These are phyloP conservation scores for Oegoconia quadripuncta DNA, from an alignment of 2,888 invertebrate genomes.

Conservation along the genomic window DNA sequence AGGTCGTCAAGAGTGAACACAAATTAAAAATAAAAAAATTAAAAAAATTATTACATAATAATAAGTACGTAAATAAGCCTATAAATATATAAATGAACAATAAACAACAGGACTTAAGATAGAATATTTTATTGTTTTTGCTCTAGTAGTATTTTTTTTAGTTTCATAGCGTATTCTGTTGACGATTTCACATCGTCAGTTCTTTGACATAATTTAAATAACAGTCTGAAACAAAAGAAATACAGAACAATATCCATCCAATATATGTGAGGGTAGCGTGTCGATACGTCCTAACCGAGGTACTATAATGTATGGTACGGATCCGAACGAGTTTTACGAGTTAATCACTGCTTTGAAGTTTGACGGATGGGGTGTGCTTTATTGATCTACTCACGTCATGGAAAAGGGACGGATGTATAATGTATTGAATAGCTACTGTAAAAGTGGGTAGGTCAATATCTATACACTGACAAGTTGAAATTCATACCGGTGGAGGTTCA, in stretches of 20 bases:
- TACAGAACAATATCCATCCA: conserved; percentile 28
- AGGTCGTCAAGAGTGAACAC: too few relatives aligned
- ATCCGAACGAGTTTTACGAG: conserved; percentile 50
- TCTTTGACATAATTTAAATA: background rate
- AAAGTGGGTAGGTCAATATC: too few relatives aligned
- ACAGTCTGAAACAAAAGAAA: background rate
- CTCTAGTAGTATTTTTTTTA: too few relatives aligned
- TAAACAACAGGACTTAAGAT: too few relatives aligned
- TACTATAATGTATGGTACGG: background rate
- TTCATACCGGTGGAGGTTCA: too few relatives aligned
- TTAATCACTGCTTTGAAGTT: conserved; percentile 72
- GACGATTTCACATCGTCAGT: background rate
- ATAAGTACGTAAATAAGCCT: too few relatives aligned
- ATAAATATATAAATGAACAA: too few relatives aligned
- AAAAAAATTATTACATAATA: too few relatives aligned
- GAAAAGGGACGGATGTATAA: conserved; percentile 12
- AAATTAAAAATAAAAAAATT: too few relatives aligned
- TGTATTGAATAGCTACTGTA: background rate
- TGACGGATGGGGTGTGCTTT: conserved; percentile 64
- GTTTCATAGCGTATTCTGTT: too few relatives aligned
- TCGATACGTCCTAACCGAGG: conserved; percentile 34
- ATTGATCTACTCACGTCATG: conserved; percentile 58
- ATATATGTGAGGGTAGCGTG: conserved; percentile 49
- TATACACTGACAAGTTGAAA: too few relatives aligned
- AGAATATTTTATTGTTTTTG: too few relatives aligned